phyloP scores from a whole-genome alignment of 2,113 vertebrate species.

The Platycercus adscitus region DNA sequence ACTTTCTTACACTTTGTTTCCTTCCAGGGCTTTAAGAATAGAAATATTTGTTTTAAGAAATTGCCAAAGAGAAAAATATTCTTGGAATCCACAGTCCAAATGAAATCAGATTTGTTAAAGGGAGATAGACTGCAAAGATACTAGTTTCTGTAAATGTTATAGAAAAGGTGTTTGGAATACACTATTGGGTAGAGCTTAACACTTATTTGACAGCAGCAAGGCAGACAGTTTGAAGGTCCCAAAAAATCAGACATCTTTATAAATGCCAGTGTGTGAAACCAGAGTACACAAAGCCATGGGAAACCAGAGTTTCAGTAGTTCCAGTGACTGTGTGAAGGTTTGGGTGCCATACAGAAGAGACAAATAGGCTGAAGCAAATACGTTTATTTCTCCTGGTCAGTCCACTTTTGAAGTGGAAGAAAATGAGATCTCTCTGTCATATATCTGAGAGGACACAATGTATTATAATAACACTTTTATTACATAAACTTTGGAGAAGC shows the following conservation, averaged over 20 bases:
- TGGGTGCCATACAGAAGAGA: not conserved
- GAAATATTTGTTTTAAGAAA: not conserved
- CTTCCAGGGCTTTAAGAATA: not conserved
- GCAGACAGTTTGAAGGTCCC: not conserved
- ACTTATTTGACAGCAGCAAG: not conserved
- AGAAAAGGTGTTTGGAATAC: not conserved
- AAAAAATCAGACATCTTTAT: not conserved
- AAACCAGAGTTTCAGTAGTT: not conserved
- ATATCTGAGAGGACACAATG: not conserved
- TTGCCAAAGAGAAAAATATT: not conserved
- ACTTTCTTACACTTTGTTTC: not conserved
- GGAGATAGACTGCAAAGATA: not conserved
- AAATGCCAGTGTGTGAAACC: not conserved
- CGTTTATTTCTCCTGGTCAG: not conserved
- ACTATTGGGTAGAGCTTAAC: not conserved
- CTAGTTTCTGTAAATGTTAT: not conserved
- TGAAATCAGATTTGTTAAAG: not conserved
- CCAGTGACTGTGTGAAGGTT: not conserved
- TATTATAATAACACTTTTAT: not conserved
- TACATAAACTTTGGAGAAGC: not conserved
- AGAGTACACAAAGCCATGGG: rapidly evolving
- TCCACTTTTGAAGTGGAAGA: not conserved
- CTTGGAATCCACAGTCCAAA: not conserved
- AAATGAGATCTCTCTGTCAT: not conserved
- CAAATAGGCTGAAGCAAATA: not conserved